Evolutionary conservation across 2,888 invertebrate genomes (phyloP).

Genomic region (Danaus chrysippus): DNA sequence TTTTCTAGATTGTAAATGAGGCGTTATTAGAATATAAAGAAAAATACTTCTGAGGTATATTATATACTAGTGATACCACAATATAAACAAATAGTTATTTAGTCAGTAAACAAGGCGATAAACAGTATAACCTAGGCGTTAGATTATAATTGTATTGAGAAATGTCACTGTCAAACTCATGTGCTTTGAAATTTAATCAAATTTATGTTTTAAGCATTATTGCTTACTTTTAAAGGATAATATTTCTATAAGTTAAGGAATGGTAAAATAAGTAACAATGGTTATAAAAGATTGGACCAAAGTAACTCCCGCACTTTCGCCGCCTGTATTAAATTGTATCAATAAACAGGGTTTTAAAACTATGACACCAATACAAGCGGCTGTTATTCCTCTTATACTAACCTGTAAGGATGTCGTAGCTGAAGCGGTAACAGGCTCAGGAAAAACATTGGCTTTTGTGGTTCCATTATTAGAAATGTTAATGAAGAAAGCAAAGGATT

Average conservation of each 20-base stretch:
- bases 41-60: too few species aligned
- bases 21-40: too few species aligned
- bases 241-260: not conserved
- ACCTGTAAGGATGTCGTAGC: constrained; percentile 97
- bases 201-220: not conserved
- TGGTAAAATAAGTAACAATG: constrained; percentile 44
- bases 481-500: constrained; percentile 78
- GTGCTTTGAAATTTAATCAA: constrained; percentile 14
- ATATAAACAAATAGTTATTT: too few species aligned
- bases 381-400: constrained; percentile 92
- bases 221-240: not conserved
- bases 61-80: too few species aligned
- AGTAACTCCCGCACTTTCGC: constrained; percentile 65
- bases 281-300: constrained; percentile 67
- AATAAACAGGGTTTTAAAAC: constrained; percentile 69
- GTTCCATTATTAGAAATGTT: constrained; percentile 95
- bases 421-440: constrained; percentile 99
- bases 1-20: too few species aligned
- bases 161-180: constrained; percentile 33
- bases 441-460: constrained; percentile 97
- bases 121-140: too few species aligned
- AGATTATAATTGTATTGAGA: not conserved
- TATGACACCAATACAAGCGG: constrained; percentile 86
- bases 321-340: constrained; percentile 73
- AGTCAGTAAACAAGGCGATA: too few species aligned